phyloP scores from a whole-genome alignment of 2,888 invertebrate species.

The Caenorhabditis japonica region DNA sequence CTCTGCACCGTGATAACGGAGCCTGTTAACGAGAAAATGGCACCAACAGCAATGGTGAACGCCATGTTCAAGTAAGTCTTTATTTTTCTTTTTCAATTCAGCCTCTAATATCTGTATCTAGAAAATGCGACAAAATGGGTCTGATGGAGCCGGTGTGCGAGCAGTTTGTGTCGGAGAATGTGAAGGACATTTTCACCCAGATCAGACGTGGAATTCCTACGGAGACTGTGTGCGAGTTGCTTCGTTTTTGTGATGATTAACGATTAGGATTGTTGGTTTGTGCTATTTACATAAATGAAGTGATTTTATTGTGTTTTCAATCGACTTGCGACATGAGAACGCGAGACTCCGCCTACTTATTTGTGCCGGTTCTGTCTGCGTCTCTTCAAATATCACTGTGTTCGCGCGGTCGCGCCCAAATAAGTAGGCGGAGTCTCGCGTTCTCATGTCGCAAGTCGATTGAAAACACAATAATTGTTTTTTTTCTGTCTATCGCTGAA shows the following conservation, averaged over 20 bases:
- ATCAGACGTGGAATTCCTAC: slow-evolving; percentile 53
- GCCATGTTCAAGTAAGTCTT: slow-evolving; percentile 39
- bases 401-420: too few relatives aligned
- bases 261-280: neutral
- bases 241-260: slow-evolving; percentile 38
- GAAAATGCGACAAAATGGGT: slow-evolving; percentile 63
- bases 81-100: slow-evolving; percentile 5
- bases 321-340: too few relatives aligned
- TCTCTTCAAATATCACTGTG: too few relatives aligned
- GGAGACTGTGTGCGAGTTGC: slow-evolving; percentile 42
- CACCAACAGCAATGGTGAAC: slow-evolving; percentile 35
- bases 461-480: too few relatives aligned
- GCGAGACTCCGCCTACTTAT: too few relatives aligned
- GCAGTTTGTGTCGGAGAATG: slow-evolving; percentile 61
- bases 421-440: too few relatives aligned
- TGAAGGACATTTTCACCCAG: slow-evolving; percentile 56
- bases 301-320: too few relatives aligned
- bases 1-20: slow-evolving; percentile 39
- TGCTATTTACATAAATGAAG: slow-evolving; percentile 7
- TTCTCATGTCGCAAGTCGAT: too few relatives aligned
- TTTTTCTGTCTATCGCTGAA: too few relatives aligned
- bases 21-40: slow-evolving; percentile 19
- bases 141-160: slow-evolving; percentile 65
- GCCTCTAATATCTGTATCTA: slow-evolving; percentile 1
- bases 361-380: too few relatives aligned